phyloP scores from a whole-genome alignment of 2,888 invertebrate species.

The Odontocerum albicorne region DNA sequence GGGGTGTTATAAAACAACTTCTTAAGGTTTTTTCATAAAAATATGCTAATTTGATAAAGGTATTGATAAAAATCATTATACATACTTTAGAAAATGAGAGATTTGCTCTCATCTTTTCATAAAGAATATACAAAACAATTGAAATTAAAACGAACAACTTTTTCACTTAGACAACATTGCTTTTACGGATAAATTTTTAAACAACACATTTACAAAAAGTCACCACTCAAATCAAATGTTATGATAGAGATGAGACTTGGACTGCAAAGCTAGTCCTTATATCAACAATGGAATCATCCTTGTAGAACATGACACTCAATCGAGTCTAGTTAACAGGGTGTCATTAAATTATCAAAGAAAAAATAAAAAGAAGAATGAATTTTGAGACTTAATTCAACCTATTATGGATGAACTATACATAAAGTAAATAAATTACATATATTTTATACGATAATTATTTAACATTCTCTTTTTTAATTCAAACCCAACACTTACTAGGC shows the following conservation, averaged over 20 bases:
- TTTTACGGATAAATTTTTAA: neutral
- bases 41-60: too few species aligned
- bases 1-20: too few species aligned
- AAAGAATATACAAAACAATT: conserved; percentile 6
- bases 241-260: conserved; percentile 5
- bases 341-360: neutral
- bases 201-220: conserved; percentile 8
- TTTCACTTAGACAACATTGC: conserved; percentile 10
- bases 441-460: too few species aligned
- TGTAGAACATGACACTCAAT: conserved; percentile 4
- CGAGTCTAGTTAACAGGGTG: neutral
- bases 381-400: too few species aligned
- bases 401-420: too few species aligned
- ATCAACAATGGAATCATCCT: conserved; percentile 26
- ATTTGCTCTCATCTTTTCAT: conserved; percentile 31
- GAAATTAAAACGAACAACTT: conserved; percentile 20
- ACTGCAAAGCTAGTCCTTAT: conserved; percentile 20
- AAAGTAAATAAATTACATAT: too few species aligned
- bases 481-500: too few species aligned
- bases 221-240: conserved; percentile 13
- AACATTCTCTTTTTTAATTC: too few species aligned
- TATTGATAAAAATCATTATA: conserved; percentile 6
- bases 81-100: conserved; percentile 33
- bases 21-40: too few species aligned
- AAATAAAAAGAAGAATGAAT: too few species aligned